Evolutionary conservation across 2,113 vertebrate species (phyloP).

Genomic region (Oriolus oriolus): DNA sequence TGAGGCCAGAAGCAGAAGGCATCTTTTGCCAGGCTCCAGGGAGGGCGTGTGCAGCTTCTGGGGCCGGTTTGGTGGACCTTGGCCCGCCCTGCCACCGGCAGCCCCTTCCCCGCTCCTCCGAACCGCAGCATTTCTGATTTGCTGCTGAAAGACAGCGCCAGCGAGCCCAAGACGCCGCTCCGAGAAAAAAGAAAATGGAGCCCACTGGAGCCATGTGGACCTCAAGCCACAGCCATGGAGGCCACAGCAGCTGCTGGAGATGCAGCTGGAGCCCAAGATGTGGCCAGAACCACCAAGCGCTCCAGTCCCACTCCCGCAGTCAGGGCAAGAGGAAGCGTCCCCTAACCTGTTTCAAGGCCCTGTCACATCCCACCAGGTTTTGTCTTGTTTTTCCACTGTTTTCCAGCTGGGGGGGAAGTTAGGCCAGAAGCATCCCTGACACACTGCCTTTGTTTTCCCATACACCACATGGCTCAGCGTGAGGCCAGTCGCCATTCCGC

Average conservation of each 20-base stretch:
- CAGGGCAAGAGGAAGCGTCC: background rate
- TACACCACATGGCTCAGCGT: background rate
- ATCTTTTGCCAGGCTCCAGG: background rate
- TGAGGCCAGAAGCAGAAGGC: background rate
- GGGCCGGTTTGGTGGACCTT: background rate
- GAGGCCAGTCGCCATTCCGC: background rate
- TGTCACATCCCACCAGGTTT: background rate
- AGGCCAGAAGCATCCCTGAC: background rate
- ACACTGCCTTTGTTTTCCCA: background rate
- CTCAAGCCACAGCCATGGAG: background rate
- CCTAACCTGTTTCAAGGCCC: background rate
- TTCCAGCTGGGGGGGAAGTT: background rate
- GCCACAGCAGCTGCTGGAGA: background rate
- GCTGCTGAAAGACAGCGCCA: background rate
- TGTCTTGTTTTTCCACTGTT: background rate
- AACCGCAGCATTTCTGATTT: background rate
- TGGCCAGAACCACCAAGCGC: rapidly evolving
- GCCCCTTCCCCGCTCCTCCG: rapidly evolving
- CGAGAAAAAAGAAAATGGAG: background rate
- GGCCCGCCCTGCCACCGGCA: background rate
- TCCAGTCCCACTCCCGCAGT: background rate
- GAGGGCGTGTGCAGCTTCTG: background rate
- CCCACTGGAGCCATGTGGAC: background rate
- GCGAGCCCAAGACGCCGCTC: rapidly evolving
- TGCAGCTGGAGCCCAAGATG: background rate